Base-by-base conservation (phyloP, 2,888 invertebrate genomes). In the Cataglyphis altisquamis region DNA sequence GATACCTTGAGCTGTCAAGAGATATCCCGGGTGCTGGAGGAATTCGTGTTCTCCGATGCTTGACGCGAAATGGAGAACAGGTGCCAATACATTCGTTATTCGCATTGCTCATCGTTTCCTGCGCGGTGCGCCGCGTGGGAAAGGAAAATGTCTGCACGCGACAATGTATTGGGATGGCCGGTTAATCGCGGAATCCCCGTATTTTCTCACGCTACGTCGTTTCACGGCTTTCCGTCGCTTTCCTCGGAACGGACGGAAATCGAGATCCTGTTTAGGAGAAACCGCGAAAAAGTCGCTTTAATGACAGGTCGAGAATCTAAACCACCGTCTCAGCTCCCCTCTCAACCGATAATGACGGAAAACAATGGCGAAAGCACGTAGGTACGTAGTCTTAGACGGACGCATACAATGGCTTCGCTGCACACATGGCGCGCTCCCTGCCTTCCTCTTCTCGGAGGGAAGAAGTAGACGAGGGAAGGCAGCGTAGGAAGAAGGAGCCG, bases 271-370 rank as follows among this genome's bases (percentile, higher is more conserved):
- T 91, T 89, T 90, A 87, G 80, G 90, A 52, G 52, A 90, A 91
- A 91, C 91, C 89, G 89, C 84, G 82, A 82, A 88, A 88, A 91
- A 91, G 88, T 84, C 88, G 88, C 90, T 91, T n/a, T 93, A 94
- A 94, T 93, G 92, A 93, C 91, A 91, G 91, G 82, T 75, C 68
- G 86, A 87, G 93, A 93, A 93, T 93, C 93, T 93, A 93, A 93
- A 93, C 93, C 91, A 89, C 89, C 78, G 91, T 86, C 72, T 80
- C 81, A 29, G 45, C 74, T 67, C 64, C 73, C 70, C 60, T 21
- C 57, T 12, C 55, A 5, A 29, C 62, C 90, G 91, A 92, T 92
- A 90, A 90, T 87, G 87, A 86, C 82, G 82, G 90, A 90, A 91
- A 90, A 92, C 91, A 91, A 92, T 91, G 84, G 82, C 48, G 74